phyloP scores from a whole-genome alignment of 2,888 invertebrate species.

The Drosophila lutescens region DNA sequence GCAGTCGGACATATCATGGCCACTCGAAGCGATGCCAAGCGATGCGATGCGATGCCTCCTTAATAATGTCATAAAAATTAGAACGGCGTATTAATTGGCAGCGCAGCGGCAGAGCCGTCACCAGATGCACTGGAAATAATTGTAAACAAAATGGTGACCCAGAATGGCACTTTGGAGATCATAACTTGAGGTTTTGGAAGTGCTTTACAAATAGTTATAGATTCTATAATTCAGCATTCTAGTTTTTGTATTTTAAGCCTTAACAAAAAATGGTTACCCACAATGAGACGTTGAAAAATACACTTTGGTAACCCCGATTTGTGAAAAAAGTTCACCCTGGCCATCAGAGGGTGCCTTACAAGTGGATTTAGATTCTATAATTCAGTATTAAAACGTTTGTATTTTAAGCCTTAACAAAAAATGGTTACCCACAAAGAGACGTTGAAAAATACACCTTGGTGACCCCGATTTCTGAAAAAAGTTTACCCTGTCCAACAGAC shows the following conservation, averaged over 20 bases:
- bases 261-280: not conserved
- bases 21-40: conserved; percentile 29
- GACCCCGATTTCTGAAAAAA: not conserved
- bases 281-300: not conserved
- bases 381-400: not conserved
- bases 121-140: conserved; percentile 6
- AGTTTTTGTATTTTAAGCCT: not conserved
- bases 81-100: conserved; percentile 80
- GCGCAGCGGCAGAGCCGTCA: conserved; percentile 37
- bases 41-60: conserved; percentile 66
- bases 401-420: not conserved
- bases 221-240: not conserved
- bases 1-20: conserved; percentile 36
- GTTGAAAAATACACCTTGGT: not conserved
- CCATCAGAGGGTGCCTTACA: too few relatives aligned
- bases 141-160: not conserved
- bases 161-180: too few relatives aligned
- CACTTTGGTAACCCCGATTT: not conserved
- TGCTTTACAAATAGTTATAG: too few relatives aligned
- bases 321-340: not conserved
- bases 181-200: too few relatives aligned
- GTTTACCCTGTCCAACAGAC: too few relatives aligned
- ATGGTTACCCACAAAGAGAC: not conserved
- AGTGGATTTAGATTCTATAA: not conserved
- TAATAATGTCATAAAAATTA: conserved; percentile 80